Base-by-base conservation (phyloP, 2,113 vertebrate species). In the Syrrhaptes paradoxus region DNA sequence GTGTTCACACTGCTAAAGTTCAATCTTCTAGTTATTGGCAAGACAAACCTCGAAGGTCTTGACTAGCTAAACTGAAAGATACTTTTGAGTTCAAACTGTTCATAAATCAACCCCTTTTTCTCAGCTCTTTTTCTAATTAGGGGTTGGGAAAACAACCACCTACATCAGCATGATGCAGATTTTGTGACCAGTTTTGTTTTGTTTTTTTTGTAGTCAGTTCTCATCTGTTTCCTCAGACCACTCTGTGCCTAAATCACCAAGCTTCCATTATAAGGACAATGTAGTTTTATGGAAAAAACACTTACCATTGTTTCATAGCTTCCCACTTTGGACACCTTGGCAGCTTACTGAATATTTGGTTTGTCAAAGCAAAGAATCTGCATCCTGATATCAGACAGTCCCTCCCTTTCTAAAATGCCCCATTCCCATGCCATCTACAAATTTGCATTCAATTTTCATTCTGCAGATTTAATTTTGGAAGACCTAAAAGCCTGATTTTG, bases 281-380 rank as follows among this genome's bases (percentile, higher is more conserved):
- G 28, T 9, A 48, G 11, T 77, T 89, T 78, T 48, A 78, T 1
- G 2, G 38, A 57, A 78, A 71, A 89, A 71, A 1, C 11, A 71
- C 15, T 62, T 29, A 13, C 11, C 6, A 10, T 49, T 4, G 13
- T 77, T 87, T 62, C 38, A 71, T 9, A 87, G 11, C 16, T 84
- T 80, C 32, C 9, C 7, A 41, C 36, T 86, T 70, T 66, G 46
- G 51, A 84, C 43, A 76, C n/a, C 16, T 87, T 91, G 76, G 48
- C 92, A 96, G 71, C 48, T 96, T 95, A 66, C 85, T 88, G 78
- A 95, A 96, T 91, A 96, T 90, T 96, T 43, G 73, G 43, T 92
- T 95, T 92, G 36, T 86, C 81, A 77, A 90, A 95, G 63, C 45
- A 41, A 41, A 41, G 41, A 41, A 41, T 41, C 57, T 86, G 34